A percentile compares a stretch with the other conserved stretches of the same genome.
Conservation (phyloP, 2,888 invertebrate genomes). For the Exephanes ischioxanthus region DNA sequence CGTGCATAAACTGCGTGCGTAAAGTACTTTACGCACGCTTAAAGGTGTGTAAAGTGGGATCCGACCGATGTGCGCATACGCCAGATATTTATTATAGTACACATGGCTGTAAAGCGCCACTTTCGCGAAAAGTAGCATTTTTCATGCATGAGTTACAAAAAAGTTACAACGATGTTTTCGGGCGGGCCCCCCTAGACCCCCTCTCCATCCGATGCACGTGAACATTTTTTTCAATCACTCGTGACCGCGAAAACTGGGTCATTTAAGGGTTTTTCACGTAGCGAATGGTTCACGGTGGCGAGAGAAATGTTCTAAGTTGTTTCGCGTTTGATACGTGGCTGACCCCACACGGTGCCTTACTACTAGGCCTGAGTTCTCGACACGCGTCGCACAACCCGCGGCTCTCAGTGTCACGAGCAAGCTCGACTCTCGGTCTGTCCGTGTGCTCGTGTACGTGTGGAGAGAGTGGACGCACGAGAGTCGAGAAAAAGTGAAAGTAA, state of each 20-base stretch:
- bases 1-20: too few relatives aligned
- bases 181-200: not conserved
- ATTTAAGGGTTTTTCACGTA: slow-evolving; percentile 1
- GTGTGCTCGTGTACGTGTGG: not conserved
- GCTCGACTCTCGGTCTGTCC: slow-evolving; percentile 20
- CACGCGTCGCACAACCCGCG: slow-evolving; percentile 6
- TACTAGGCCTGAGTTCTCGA: slow-evolving; percentile 9
- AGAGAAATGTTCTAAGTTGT: not conserved
- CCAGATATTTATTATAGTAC: too few relatives aligned
- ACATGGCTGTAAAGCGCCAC: too few relatives aligned
- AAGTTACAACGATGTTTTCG: too few relatives aligned
- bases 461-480: slow-evolving; percentile 39
- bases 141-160: too few relatives aligned
- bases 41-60: too few relatives aligned
- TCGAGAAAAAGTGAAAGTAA: slow-evolving; percentile 63
- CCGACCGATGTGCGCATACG: too few relatives aligned
- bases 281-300: not conserved
- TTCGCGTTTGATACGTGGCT: slow-evolving; percentile 17
- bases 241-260: slow-evolving; percentile 12
- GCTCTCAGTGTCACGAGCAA: slow-evolving; percentile 11
- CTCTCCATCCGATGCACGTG: not conserved
- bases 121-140: too few relatives aligned
- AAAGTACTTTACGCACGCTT: too few relatives aligned
- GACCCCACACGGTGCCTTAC: slow-evolving; percentile 34
- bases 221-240: not conserved